A percentile compares a stretch with the other conserved stretches of the same genome.
These are phyloP conservation scores for Saimiri boliviensis DNA, from an alignment of 2,113 vertebrate genomes.

Conservation along the genomic window DNA sequence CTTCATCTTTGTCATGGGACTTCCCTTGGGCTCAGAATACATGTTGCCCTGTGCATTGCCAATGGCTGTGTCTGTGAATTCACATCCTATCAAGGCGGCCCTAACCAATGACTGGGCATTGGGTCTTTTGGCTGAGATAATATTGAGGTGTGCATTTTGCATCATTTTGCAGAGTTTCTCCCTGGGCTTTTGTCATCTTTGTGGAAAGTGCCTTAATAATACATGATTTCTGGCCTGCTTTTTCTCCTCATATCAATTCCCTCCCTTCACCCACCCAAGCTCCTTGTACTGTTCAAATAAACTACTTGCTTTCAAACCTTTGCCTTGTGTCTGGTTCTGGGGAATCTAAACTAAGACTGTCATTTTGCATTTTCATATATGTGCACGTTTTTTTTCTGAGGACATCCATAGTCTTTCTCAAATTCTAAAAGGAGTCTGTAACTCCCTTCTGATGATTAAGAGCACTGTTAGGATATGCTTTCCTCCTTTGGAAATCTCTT, in stretches of 20 bases:
- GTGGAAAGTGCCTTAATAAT: not conserved
- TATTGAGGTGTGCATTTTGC: not conserved
- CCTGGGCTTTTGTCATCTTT: not conserved
- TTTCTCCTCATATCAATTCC: not conserved
- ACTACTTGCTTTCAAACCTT: not conserved
- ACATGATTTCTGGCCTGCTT: not conserved
- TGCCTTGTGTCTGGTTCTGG: not conserved
- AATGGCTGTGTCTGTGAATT: not conserved
- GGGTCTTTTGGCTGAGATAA: not conserved
- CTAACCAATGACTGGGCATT: not conserved
- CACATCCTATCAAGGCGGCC: not conserved
- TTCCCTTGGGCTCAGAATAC: not conserved
- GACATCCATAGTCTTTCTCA: not conserved
- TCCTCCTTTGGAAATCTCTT: not conserved
- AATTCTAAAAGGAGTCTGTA: not conserved
- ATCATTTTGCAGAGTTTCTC: slow-evolving; percentile 2
- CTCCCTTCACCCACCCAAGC: not conserved
- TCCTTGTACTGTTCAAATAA: not conserved
- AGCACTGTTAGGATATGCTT: not conserved
- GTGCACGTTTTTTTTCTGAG: not conserved
- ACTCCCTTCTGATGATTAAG: not conserved
- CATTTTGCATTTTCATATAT: not conserved
- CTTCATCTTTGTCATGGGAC: not conserved
- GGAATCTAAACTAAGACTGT: not conserved
- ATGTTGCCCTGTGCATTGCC: not conserved